These are phyloP conservation scores for Leptodactylus fallax DNA, from an alignment of 2,797 vertebrate species.

Conservation along the genomic window DNA sequence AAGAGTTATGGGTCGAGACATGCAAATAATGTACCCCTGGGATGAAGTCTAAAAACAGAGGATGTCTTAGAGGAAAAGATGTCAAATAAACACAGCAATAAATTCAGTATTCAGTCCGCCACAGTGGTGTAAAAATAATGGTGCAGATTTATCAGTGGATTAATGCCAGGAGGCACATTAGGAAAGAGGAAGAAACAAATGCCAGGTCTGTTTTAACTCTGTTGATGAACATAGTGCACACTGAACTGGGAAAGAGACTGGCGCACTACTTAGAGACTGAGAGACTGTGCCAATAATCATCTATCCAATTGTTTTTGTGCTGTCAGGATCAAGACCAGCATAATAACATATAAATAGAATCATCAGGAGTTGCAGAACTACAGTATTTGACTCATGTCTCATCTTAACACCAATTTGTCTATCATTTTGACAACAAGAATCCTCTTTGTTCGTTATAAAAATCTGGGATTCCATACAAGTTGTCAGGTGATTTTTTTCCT, in stretches of 20 bases:
- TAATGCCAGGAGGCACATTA: background rate
- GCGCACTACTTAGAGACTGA: background rate
- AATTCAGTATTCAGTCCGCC: background rate
- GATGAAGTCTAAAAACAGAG: background rate
- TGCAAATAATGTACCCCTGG: background rate
- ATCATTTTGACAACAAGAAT: too few species aligned
- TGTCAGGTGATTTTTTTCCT: too few species aligned
- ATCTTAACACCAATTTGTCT: too few species aligned
- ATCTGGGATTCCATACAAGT: too few species aligned
- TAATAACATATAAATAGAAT: too few species aligned
- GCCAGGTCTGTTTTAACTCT: background rate
- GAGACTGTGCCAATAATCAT: too few species aligned
- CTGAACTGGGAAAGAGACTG: background rate
- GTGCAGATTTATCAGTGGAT: background rate
- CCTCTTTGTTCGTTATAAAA: too few species aligned
- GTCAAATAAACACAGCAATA: background rate
- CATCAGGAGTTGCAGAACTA: too few species aligned
- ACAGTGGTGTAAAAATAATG: background rate
- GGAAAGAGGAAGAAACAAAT: background rate
- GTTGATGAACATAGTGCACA: background rate
- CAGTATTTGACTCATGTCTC: too few species aligned
- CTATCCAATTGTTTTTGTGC: too few species aligned
- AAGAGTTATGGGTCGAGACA: slow-evolving; percentile 22
- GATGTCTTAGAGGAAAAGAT: background rate
- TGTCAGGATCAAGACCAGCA: too few species aligned